Percentiles rank a stretch among this genome's conserved stretches.
These are phyloP conservation scores for Speoplatyrhinus poulsoni DNA, from an alignment of 2,113 vertebrate genomes.

Conservation along the genomic window DNA sequence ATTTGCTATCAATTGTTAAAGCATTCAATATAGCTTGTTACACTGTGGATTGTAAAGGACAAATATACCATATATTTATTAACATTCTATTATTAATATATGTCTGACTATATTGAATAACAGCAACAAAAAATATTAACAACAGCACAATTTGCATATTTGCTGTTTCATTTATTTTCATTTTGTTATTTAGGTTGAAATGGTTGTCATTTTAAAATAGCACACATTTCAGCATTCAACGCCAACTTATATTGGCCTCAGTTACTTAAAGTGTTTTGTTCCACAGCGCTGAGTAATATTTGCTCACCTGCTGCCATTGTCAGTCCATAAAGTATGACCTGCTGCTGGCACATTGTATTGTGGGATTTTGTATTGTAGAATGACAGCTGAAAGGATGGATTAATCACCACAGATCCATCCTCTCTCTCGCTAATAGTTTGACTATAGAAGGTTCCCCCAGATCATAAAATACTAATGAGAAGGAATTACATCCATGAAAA, in stretches of 20 bases:
- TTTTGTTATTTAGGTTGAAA: conserved; percentile 13
- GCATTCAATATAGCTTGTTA: no score
- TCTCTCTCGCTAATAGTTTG: conserved; percentile 31
- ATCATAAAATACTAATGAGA: conserved; percentile 44
- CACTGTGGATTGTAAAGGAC: no score
- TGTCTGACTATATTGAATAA: no score
- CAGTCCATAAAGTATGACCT: conserved; percentile 65
- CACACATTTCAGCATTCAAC: conserved; percentile 69
- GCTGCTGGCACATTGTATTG: conserved; percentile 71
- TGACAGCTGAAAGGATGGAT: conserved; percentile 39
- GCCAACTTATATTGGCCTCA: conserved; percentile 68
- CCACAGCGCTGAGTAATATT: conserved; percentile 68
- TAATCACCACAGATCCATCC: conserved; percentile 49
- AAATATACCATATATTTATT: no score
- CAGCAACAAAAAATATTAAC: no score
- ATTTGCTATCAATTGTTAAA: no score
- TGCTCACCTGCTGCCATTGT: conserved; percentile 81
- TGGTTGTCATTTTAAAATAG: conserved; percentile 28
- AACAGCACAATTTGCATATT: no score
- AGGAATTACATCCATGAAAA: conserved; percentile 35
- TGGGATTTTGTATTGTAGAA: conserved; percentile 63
- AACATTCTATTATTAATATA: no score
- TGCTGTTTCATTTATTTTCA: no score
- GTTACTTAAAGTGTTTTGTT: conserved; percentile 70
- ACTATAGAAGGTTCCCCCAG: conserved; percentile 49